These are phyloP conservation scores for Malacoraja senta DNA, from an alignment of 2,797 vertebrate species.

Conservation along the genomic window DNA sequence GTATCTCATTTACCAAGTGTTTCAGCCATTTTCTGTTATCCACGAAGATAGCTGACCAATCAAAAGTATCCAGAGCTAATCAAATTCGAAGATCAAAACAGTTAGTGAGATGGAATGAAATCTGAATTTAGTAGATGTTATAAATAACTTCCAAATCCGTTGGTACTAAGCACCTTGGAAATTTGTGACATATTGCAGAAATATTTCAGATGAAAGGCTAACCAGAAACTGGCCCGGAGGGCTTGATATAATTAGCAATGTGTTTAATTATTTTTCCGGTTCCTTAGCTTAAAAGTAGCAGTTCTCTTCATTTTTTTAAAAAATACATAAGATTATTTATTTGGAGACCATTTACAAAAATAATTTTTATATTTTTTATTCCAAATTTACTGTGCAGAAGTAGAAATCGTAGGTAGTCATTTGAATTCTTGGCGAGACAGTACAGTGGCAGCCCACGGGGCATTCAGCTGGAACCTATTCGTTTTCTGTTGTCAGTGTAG, in stretches of 20 bases:
- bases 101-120: not conserved
- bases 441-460: not conserved
- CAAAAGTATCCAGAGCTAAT: not conserved
- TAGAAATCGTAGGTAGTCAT: not conserved
- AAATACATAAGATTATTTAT: not conserved
- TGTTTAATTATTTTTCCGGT: not conserved
- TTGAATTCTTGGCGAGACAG: not conserved
- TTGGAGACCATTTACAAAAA: not conserved
- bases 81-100: not conserved
- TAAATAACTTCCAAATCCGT: not conserved
- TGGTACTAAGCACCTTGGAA: constrained; percentile 1
- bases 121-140: not conserved
- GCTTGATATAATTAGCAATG: not conserved
- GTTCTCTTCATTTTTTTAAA: not conserved
- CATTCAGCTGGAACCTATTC: constrained; percentile 7
- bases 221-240: not conserved
- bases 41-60: not conserved
- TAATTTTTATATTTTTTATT: not conserved
- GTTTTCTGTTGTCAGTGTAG: constrained; percentile 17
- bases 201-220: not conserved
- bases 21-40: not conserved
- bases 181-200: not conserved
- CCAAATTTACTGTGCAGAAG: constrained; percentile 1
- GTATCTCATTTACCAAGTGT: not conserved
- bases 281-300: no score